These are phyloP conservation scores for Heliconius aoede DNA, from an alignment of 2,888 invertebrate species.

Conservation along the genomic window DNA sequence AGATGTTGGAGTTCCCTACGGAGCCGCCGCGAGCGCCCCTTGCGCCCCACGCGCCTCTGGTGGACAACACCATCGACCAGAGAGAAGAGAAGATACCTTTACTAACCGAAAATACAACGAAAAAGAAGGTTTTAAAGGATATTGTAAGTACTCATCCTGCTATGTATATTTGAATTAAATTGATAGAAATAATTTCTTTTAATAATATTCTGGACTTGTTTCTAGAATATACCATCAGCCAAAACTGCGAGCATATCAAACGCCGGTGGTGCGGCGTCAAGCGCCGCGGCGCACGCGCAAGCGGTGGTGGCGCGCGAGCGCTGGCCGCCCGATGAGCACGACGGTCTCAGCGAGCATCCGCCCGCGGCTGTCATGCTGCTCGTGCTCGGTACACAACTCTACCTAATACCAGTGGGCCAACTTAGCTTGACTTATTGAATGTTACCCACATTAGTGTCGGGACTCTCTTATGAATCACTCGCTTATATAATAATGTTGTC, in stretches of 20 bases:
- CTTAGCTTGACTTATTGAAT: too few species aligned
- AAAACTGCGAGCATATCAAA: background rate
- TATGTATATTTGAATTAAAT: background rate
- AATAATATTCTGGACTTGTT: background rate
- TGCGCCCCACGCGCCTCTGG: conserved; percentile 48
- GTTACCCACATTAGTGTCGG: too few species aligned
- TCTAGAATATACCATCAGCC: conserved; percentile 2
- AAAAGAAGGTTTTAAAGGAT: conserved; percentile 51
- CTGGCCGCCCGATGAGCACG: conserved; percentile 77
- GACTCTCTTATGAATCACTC: too few species aligned
- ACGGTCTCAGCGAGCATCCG: conserved; percentile 87
- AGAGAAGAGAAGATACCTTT: conserved; percentile 39
- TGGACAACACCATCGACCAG: conserved; percentile 35
- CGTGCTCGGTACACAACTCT: conserved; percentile 84
- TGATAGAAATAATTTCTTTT: background rate
- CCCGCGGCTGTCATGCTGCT: conserved; percentile 92
- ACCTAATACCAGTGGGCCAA: too few species aligned
- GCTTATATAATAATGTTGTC: too few species aligned
- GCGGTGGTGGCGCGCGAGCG: conserved; percentile 58
- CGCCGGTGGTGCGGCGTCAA: background rate
- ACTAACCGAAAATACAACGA: conserved; percentile 47
- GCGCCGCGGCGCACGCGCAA: conserved; percentile 28
- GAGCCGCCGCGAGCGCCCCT: conserved; percentile 45
- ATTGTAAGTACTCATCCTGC: conserved; percentile 39
- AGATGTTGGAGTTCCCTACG: conserved; percentile 43